Percentiles rank a stretch among this genome's conserved stretches.
Conservation (phyloP, 2,113 vertebrate species). For the Anhinga rufa region DNA sequence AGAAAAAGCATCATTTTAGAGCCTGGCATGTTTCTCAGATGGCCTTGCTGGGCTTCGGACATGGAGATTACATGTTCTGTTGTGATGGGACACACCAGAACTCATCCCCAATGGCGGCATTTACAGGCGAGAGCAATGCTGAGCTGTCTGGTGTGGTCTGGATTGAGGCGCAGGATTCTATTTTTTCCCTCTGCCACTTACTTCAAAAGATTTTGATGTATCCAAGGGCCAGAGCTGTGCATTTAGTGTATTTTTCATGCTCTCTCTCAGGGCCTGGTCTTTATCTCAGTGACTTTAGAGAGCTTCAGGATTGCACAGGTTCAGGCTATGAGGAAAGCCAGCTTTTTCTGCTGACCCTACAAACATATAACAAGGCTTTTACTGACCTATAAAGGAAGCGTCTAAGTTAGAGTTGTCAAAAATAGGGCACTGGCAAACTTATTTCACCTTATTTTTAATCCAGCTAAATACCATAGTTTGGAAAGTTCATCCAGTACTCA, state of each 20-base stretch:
- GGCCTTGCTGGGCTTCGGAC: not conserved
- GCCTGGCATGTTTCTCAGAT: not conserved
- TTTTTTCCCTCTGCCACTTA: not conserved
- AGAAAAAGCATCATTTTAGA: not conserved
- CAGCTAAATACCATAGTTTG: not conserved
- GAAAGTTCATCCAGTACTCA: conserved; percentile 19
- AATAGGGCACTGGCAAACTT: not conserved
- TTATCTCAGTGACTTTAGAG: conserved; percentile 47
- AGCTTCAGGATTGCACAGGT: not conserved
- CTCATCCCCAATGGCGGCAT: not conserved
- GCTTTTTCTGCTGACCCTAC: conserved; percentile 40
- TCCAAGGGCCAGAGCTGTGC: not conserved
- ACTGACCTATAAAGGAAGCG: conserved; percentile 39
- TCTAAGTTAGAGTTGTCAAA: conserved; percentile 34
- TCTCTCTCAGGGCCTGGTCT: conserved; percentile 47
- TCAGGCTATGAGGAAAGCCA: conserved; percentile 39
- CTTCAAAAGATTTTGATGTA: conserved; percentile 39
- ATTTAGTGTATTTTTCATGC: not conserved
- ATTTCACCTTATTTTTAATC: conserved; percentile 52
- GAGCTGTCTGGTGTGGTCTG: not conserved
- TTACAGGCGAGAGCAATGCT: not conserved
- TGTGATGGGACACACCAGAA: not conserved
- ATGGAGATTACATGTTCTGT: not conserved
- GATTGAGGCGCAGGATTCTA: not conserved
- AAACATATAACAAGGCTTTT: conserved; percentile 25